Evolutionary conservation across 2,888 invertebrate genomes (phyloP), one percentile per base, ranked within the genome.

Genomic region (Dryomyza anilis): DNA sequence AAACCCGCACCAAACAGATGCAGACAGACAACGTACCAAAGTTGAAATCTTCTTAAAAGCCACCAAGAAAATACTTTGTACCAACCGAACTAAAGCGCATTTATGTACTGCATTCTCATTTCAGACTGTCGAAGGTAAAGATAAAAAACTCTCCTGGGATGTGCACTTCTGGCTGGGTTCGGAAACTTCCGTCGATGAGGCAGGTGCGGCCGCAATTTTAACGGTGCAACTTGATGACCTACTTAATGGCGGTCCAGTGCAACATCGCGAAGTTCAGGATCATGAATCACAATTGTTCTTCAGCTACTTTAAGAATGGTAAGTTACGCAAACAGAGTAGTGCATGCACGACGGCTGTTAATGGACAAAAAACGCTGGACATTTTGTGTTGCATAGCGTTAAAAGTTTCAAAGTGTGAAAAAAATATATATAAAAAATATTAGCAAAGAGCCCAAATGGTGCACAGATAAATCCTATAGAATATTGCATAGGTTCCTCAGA

Each of bases 81-180:
- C n/a, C 12, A 7, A 39, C 39, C 39, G 12, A 39, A n/a, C n/a
- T 39, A 39, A 14, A 39, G 39, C 4, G 2, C 14, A 5, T n/a
- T n/a, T 39, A 39, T 39, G n/a, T 39, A 39, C n/a, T 50, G 25
- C 16, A 23, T 30, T 21, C 10, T 59, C 39, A 29, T 59, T 59
- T 46, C 80, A 93, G 93, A 92, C 93, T 1, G 89, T 88, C 76
- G 84, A 89, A 59, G 85, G 85, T 61, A 88, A 87, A 74, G 85
- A 85, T 65, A 88, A 88, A 72, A 85, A 86, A n/a, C 82, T 90
- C 12, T 85, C 87, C 25, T 94, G 93, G 91, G 91, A 95, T 78
- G 89, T 94, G 57, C 93, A 94, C 82, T 95, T 92, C 84, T 95
- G 95, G 95, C 86, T 95, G 46, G 95, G 95, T 36, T 87, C 87